Base-by-base conservation (phyloP, 1,140 invertebrate species). In the Dolichoris vasculosae region DNA sequence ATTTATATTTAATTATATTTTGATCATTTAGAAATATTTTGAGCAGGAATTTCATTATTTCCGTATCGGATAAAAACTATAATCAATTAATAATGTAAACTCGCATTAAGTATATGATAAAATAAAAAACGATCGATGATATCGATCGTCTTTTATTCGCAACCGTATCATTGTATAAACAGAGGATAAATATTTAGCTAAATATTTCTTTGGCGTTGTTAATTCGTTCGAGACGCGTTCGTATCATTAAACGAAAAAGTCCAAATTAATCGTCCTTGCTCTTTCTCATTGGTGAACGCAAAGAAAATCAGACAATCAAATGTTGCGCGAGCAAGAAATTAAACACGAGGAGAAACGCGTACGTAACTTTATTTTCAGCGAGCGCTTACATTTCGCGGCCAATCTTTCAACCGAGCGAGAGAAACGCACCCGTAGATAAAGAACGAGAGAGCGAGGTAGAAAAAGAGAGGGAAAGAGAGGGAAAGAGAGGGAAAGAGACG, bases 321-420 rank as follows among this genome's bases (percentile, higher is more conserved):
- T 32, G 40, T 40, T 40, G 67, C 35, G 67, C 32, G 67, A 71
- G 32, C 17, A 40, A n/a, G 11, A 40, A 71, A 64, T 64, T 71
- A 9, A 71, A 71, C 2, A 26, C 35, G 20, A 40, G 38, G 67
- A 40, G 32, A 30, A 40, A 40, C 9, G 26, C 23, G 71, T 15
- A 48, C n/a, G 15, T 11, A 7, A 76, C n/a, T 76, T 76, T 76
- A 76, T 76, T 76, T 76, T 76, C 43, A 48, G 43, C 40, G 23
- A 43, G 0, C 4, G 0, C 15, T 2, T 35, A 30, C 43, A 35
- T 46, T 76, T 76, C 23, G 43, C 9, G n/a, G 73, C 13, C 43
- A 48, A 76, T 76, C 73, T 48, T 76, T 3, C 26, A 40, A 71
- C 2, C 1, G 17, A 23, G 67, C 7, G 67, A 71, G 67, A 71